Evolutionary conservation across 2,888 invertebrate species (phyloP).

Genomic region (Apotomis turbidana): DNA sequence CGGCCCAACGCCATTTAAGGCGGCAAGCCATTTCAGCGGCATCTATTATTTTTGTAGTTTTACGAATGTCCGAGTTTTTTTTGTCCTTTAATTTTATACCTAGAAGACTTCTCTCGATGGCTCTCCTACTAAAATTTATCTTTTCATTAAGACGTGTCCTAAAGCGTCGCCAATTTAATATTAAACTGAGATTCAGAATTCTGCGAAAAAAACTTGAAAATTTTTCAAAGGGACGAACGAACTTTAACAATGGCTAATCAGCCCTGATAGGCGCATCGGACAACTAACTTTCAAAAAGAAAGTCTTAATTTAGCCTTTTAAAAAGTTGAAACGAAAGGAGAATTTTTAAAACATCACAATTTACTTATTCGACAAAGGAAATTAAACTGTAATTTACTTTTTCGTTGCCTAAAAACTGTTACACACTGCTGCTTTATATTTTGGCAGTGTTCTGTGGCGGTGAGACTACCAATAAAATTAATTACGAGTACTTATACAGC

Average conservation of each 20-base stretch:
- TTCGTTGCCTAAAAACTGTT: background rate
- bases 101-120: too few relatives aligned
- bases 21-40: too few relatives aligned
- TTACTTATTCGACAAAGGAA: slow-evolving; percentile 28
- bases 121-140: too few relatives aligned
- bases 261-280: slow-evolving; percentile 27
- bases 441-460: too few relatives aligned
- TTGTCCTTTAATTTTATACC: too few relatives aligned
- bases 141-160: background rate
- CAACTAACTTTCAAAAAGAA: slow-evolving; percentile 31
- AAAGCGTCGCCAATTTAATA: slow-evolving; percentile 4
- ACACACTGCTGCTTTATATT: background rate
- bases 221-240: slow-evolving; percentile 24
- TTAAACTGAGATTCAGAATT: background rate
- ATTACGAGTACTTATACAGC: too few relatives aligned
- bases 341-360: slow-evolving; percentile 22
- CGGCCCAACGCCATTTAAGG: too few relatives aligned
- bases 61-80: too few relatives aligned
- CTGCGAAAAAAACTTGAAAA: slow-evolving; percentile 5
- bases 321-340: slow-evolving; percentile 22
- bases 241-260: slow-evolving; percentile 40
- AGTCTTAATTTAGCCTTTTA: slow-evolving; percentile 19
- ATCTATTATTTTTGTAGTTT: too few relatives aligned
- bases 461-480: too few relatives aligned
- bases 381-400: background rate